These are phyloP conservation scores for Bombus superbus DNA, from an alignment of 1,140 invertebrate species.

Conservation along the genomic window DNA sequence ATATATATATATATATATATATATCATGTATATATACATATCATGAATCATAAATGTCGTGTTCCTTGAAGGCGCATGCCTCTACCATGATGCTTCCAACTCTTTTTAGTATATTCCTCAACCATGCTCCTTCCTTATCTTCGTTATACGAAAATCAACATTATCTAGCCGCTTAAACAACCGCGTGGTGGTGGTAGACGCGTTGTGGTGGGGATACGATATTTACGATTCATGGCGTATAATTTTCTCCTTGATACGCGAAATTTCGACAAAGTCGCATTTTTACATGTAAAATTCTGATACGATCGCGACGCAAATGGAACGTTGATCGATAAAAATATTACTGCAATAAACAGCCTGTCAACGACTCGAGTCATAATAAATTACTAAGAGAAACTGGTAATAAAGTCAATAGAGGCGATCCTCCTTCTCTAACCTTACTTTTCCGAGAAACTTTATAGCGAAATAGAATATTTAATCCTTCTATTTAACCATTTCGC, in stretches of 20 bases:
- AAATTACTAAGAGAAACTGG: background rate
- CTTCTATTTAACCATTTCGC: too few relatives aligned
- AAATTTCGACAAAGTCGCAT: background rate
- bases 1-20: too few relatives aligned
- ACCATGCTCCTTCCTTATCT: conserved; percentile 2
- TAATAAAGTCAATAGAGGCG: background rate
- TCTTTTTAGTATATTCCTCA: conserved; percentile 18
- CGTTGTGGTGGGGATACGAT: background rate
- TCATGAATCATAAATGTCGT: conserved; percentile 23
- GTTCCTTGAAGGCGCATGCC: conserved; percentile 22
- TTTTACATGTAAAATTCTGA: background rate
- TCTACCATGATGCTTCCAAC: background rate
- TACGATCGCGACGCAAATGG: background rate
- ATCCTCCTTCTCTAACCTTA: background rate
- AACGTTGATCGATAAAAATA: background rate
- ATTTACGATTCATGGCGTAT: conserved; percentile 8
- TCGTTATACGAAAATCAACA: background rate
- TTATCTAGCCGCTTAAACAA: background rate
- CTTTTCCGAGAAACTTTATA: background rate
- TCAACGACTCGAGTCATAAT: background rate
- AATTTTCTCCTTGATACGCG: background rate
- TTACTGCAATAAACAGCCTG: background rate
- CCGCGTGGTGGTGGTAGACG: background rate
- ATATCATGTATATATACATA: background rate
- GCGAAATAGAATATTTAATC: background rate